These are phyloP conservation scores for Mola mola DNA, from an alignment of 2,113 vertebrate species.

Conservation along the genomic window DNA sequence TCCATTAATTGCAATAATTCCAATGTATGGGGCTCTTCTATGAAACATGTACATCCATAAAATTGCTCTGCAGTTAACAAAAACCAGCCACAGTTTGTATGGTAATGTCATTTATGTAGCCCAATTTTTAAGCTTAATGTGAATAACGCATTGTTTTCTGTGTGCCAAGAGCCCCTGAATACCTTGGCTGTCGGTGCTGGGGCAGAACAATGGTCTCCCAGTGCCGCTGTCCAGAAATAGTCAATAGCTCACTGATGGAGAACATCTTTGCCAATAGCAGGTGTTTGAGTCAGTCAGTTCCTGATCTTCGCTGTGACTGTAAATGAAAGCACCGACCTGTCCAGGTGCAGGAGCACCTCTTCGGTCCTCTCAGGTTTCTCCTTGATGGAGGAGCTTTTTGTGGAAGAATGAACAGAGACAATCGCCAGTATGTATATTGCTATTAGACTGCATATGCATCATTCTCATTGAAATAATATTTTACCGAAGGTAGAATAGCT, in stretches of 20 bases:
- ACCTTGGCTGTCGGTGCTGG: slow-evolving; percentile 78
- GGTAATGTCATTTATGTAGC: slow-evolving; percentile 48
- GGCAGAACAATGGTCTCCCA: slow-evolving; percentile 81
- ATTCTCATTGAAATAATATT: no score
- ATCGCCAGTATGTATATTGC: no score
- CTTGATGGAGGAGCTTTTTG: slow-evolving; percentile 61
- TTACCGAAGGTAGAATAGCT: no score
- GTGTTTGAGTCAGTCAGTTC: slow-evolving; percentile 82
- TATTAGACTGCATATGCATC: no score
- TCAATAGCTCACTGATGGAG: slow-evolving; percentile 82
- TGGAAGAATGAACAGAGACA: slow-evolving; percentile 66
- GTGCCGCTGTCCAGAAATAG: slow-evolving; percentile 79
- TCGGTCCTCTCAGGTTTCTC: slow-evolving; percentile 76
- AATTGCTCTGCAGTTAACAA: no score
- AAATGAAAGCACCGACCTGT: slow-evolving; percentile 77
- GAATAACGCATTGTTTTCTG: slow-evolving; percentile 81
- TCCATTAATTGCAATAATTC: no score
- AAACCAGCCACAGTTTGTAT: slow-evolving; percentile 15
- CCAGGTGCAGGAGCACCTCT: slow-evolving; percentile 78
- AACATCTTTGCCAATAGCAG: slow-evolving; percentile 84
- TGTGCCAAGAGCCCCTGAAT: slow-evolving; percentile 80
- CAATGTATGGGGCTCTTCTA: no score
- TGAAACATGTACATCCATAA: no score
- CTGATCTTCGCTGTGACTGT: slow-evolving; percentile 78
- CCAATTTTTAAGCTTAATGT: slow-evolving; percentile 68